Conservation (phyloP, 2,797 vertebrate species). For the Hydrocynus forskahlii region DNA sequence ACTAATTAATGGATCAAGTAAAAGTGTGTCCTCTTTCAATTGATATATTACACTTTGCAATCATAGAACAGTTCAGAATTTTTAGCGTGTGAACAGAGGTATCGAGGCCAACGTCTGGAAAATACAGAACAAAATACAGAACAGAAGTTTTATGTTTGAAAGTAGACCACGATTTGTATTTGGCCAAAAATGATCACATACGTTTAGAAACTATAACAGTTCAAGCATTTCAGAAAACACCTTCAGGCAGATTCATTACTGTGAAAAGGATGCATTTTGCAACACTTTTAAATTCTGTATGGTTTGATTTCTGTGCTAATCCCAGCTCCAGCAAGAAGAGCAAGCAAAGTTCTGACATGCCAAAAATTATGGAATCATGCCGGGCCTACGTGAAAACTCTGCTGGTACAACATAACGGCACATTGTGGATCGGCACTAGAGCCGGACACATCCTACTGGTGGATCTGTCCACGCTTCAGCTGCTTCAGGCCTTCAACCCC, state of each 20-base stretch:
- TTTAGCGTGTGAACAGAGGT: too few relatives aligned
- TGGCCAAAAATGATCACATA: background rate
- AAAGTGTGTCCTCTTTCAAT: too few relatives aligned
- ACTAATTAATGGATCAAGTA: too few relatives aligned
- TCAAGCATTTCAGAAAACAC: background rate
- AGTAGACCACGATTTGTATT: too few relatives aligned
- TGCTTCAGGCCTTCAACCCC: constrained; percentile 80
- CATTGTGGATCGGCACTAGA: constrained; percentile 92
- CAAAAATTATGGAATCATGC: constrained; percentile 65
- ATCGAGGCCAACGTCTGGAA: too few relatives aligned
- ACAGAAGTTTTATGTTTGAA: too few relatives aligned
- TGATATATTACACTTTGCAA: too few relatives aligned
- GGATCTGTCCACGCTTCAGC: constrained; percentile 84
- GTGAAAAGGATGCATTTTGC: background rate
- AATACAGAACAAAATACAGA: too few relatives aligned
- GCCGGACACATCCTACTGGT: constrained; percentile 89
- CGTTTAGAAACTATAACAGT: background rate
- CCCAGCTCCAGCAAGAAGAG: constrained; percentile 67
- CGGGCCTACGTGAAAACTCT: constrained; percentile 88
- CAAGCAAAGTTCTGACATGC: constrained; percentile 62
- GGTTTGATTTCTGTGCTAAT: constrained; percentile 62
- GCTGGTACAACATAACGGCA: constrained; percentile 85
- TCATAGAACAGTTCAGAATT: too few relatives aligned
- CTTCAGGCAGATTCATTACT: background rate
- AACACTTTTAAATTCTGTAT: background rate